Evolutionary conservation across 2,888 invertebrate genomes (phyloP), one percentile per base, ranked within the genome.

Genomic region (Drosophila nr. perissopoda): DNA sequence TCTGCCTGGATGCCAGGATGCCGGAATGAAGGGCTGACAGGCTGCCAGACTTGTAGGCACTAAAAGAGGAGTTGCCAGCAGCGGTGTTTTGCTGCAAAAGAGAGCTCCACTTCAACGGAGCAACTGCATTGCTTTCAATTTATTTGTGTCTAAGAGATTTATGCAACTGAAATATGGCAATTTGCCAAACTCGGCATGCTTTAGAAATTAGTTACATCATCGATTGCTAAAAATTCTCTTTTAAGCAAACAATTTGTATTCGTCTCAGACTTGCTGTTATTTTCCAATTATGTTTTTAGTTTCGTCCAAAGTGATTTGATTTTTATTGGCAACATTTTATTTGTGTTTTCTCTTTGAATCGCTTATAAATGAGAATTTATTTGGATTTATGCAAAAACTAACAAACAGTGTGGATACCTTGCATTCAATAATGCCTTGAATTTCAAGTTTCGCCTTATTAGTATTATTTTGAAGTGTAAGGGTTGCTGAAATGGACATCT

Each of bases 81-180:
- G 21, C 31, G 42, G 16, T 57, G 21, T 38, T 29, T 38, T 54
- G 8, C n/a, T 29, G 27, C 27, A 56, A n/a, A 56, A 54, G 33
- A 8, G 33, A 38, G 18, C 33, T 48, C 33, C 48, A 63, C 69
- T 77, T 77, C 62, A 67, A 63, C 8, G 68, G 40, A 53, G 31
- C 52, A 73, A 79, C 87, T 81, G 82, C 87, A 86, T 73, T 86
- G 89, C 75, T 78, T 86, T 86, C 89, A 77, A 88, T 85, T 86
- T 85, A 83, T 85, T 88, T 88, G 70, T 60, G 71, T 61, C 84
- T 76, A 66, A 64, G 70, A 82, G 87, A 85, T 86, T 88, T 86
- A 85, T 88, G 74, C 75, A 70, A 61, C 68, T 48, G 59, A 56
- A 63, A 57, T 60, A 72, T 85, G 86, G 73, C 79, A 77, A 70